Evolutionary conservation across 1,140 invertebrate species (phyloP).

Genomic region (Bombyx mori): ASM3026992v2 NC_085116.1:2350001-2350500

Average conservation of each 20-base stretch:
- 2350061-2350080: too few relatives aligned
- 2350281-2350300: slow-evolving; percentile 9
- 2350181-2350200: too few relatives aligned
- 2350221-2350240: too few relatives aligned
- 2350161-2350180: background rate
- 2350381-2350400: slow-evolving; percentile 40
- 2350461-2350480: slow-evolving; percentile 50
- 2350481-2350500: slow-evolving; percentile 48
- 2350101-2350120: background rate
- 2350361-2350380: slow-evolving; percentile 34
- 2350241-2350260: too few relatives aligned
- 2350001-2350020: too few relatives aligned
- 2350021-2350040: too few relatives aligned
- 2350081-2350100: background rate
- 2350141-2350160: background rate
- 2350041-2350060: too few relatives aligned
- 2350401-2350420: slow-evolving; percentile 41
- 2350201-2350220: too few relatives aligned
- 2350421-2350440: slow-evolving; percentile 41
- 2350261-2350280: background rate
- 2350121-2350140: background rate
- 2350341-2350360: slow-evolving; percentile 25
- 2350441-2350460: slow-evolving; percentile 60
- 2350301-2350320: slow-evolving; percentile 11
- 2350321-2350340: slow-evolving; percentile 42